Conservation (phyloP, 1,140 invertebrate species). For the Heliconius melpomene region DNA sequence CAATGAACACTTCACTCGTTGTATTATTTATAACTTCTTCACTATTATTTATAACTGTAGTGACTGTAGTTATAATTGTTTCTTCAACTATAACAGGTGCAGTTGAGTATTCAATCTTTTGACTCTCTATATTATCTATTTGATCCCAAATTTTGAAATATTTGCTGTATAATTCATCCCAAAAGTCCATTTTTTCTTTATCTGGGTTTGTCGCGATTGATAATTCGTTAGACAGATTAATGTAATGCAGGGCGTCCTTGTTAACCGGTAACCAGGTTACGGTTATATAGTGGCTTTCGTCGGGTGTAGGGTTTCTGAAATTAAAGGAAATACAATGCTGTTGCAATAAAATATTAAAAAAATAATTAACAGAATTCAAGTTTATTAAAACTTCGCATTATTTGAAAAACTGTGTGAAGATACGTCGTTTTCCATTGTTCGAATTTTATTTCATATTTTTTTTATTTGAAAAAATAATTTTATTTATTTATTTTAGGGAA, state of each 20-base stretch:
- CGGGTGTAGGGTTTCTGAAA: constrained; percentile 79
- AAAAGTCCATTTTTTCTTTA: constrained; percentile 74
- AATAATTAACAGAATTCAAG: background rate
- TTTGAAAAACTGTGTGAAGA: too few relatives aligned
- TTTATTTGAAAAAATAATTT: too few relatives aligned
- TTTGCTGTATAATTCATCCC: constrained; percentile 72
- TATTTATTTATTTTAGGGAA: too few relatives aligned
- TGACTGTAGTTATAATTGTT: constrained; percentile 33
- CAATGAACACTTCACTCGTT: constrained; percentile 18
- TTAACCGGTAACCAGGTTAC: constrained; percentile 75
- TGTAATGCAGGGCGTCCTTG: constrained; percentile 67
- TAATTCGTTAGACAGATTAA: constrained; percentile 69
- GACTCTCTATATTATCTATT: background rate
- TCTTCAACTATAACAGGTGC: constrained; percentile 38
- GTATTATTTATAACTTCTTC: constrained; percentile 32
- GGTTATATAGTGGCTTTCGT: constrained; percentile 65
- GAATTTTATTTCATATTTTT: too few relatives aligned
- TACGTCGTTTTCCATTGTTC: too few relatives aligned
- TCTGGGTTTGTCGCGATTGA: constrained; percentile 63
- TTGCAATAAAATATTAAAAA: background rate
- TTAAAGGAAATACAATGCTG: background rate
- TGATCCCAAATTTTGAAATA: constrained; percentile 66
- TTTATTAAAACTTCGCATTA: background rate
- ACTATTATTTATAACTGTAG: constrained; percentile 27
- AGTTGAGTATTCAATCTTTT: constrained; percentile 21